Conservation (phyloP, 35 echinoderm and acorn worm species). For the Apostichopus parvimensis region DNA sequence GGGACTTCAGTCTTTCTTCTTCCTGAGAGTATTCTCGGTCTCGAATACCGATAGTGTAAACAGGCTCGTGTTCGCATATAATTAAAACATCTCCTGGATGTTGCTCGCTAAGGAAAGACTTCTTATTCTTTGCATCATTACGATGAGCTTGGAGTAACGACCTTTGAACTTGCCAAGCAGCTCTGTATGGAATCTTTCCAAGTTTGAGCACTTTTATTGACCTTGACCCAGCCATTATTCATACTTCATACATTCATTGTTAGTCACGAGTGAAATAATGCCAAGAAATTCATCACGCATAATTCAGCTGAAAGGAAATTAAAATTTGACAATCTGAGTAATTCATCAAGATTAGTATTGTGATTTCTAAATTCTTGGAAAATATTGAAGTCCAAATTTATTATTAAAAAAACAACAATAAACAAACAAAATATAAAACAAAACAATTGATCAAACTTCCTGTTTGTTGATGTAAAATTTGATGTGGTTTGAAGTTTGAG, state of each 20-base stretch:
- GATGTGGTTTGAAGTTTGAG: too few relatives aligned
- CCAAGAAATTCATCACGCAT: too few relatives aligned
- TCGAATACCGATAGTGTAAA: conserved; percentile 89
- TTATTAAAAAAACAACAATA: too few relatives aligned
- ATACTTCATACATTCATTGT: too few relatives aligned
- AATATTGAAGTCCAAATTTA: too few relatives aligned
- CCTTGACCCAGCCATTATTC: conserved; percentile 14
- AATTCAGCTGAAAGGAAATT: too few relatives aligned
- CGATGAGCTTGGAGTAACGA: conserved; percentile 45
- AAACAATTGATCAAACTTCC: too few relatives aligned
- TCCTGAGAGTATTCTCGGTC: conserved; percentile 64
- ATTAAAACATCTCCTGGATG: conserved; percentile 59
- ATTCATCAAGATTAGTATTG: too few relatives aligned
- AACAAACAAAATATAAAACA: too few relatives aligned
- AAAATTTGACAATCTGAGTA: too few relatives aligned
- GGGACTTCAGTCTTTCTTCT: conserved; percentile 62
- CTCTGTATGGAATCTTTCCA: conserved; percentile 65
- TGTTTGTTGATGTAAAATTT: too few relatives aligned
- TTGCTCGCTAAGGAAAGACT: not conserved
- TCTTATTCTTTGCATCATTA: not conserved
- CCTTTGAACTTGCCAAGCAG: conserved; percentile 70
- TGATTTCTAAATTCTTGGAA: not conserved
- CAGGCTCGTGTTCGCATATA: conserved; percentile 88
- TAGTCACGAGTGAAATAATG: too few relatives aligned
- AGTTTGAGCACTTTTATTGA: conserved; percentile 67